Conservation (phyloP, 2,113 vertebrate genomes). For the Carassius carassius region DNA sequence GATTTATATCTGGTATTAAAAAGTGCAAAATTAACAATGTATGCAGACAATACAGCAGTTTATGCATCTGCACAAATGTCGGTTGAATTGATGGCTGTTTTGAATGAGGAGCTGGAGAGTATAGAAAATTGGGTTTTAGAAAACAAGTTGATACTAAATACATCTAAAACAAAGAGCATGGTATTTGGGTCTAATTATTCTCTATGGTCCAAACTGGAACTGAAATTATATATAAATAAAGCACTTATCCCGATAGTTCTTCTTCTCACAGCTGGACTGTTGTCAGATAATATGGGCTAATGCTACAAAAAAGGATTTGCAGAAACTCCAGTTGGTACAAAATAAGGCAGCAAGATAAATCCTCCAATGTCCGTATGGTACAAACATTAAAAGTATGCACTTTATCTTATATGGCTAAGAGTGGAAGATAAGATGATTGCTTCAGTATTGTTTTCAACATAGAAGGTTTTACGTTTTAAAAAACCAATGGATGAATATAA, state of each 20-base stretch:
- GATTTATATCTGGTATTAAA: neutral
- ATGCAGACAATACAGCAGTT: neutral
- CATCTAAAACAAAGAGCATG: neutral
- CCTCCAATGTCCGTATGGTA: too few species aligned
- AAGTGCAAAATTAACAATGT: neutral
- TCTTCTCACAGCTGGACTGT: neutral
- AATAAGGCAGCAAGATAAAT: too few species aligned
- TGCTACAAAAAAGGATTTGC: neutral
- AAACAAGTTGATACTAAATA: neutral
- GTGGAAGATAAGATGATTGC: too few species aligned
- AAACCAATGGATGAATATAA: too few species aligned
- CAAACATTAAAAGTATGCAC: too few species aligned
- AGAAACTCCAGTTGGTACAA: too few species aligned
- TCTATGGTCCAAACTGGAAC: neutral
- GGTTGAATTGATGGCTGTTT: neutral
- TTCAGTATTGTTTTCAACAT: too few species aligned
- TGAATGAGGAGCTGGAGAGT: neutral
- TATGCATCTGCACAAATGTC: neutral
- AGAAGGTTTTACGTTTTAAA: too few species aligned
- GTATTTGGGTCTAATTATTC: neutral
- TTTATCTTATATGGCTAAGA: too few species aligned
- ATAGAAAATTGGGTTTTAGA: neutral
- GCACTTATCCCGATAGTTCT: neutral
- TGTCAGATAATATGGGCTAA: neutral
- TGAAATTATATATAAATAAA: neutral